Base-by-base conservation (phyloP, 2,113 vertebrate genomes). In the Lynx canadensis region DNA sequence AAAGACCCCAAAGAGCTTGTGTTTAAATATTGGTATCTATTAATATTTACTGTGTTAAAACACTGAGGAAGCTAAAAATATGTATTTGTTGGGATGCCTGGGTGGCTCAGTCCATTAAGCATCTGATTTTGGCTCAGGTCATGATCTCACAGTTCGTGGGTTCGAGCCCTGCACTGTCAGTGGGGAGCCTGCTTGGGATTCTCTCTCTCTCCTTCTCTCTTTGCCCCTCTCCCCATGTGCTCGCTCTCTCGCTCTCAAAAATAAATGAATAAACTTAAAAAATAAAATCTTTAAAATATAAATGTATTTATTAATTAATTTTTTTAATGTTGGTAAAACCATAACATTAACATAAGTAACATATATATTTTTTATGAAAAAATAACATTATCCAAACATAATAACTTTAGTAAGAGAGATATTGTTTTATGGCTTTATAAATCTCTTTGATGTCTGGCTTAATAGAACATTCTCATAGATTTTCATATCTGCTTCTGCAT, bases 311-410 rank as follows among this genome's bases (percentile, higher is more conserved):
- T 65, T 81, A 90, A 74, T 52, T 36, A 36, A 36, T 94, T 71
- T 90, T 95, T 52, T 12, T 85, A 92, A 74, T 68, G 74, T 15
- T 80, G 8, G 23, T 82, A 86, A 89, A 89, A 33, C 25, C 25
- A 68, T 65, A 66, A 90, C 60, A 65, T 92, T 89, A 96, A 33
- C 29, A 27, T 81, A 89, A 60, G 7, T 82, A 48, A 86, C 21
- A 71, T 66, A 29, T 45, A 29, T 76, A 25, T 79, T 88, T 91
- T 91, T 92, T 36, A 82, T 87, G 15, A 60, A 92, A 81, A 76
- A 91, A 60, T 68, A 74, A 41, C 38, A n/a, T 85, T 97, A 89
- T 95, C 52, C 13, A 57, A 94, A 71, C 33, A 45, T 63, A 89
- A 65, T 78, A 95, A 78, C n/a, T 65, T 63, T 55, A 33, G 14